These are phyloP conservation scores for Orchestia grillus DNA, from an alignment of 1,140 invertebrate genomes.

Conservation along the genomic window DNA sequence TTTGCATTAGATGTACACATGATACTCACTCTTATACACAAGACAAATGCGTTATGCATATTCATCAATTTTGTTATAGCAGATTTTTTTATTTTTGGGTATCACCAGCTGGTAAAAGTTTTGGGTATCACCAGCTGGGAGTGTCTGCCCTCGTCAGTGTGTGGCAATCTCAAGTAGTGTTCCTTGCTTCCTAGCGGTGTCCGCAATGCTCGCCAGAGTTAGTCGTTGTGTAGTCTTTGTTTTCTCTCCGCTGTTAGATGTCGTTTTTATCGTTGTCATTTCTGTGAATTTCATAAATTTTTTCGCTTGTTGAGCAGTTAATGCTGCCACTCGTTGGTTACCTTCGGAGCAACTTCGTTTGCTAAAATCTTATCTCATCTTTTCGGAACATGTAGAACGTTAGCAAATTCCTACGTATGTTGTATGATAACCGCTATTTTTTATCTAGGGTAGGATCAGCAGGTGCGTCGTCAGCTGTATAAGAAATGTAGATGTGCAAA, in stretches of 20 bases:
- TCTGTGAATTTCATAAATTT: background rate
- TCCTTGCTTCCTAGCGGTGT: background rate
- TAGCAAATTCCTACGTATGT: background rate
- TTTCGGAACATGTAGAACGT: background rate
- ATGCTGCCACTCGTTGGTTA: background rate
- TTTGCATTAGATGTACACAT: too few species aligned
- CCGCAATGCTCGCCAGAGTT: background rate
- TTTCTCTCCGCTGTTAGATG: background rate
- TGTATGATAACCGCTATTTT: background rate
- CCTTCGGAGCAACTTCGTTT: background rate
- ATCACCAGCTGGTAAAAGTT: too few species aligned
- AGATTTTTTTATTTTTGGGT: too few species aligned
- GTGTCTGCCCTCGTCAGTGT: background rate
- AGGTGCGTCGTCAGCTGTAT: background rate
- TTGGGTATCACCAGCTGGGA: too few species aligned
- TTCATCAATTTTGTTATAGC: too few species aligned
- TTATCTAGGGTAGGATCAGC: background rate
- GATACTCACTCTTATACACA: too few species aligned
- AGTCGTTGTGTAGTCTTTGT: background rate
- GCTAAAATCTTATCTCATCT: background rate
- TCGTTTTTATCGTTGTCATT: background rate
- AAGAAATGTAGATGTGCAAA: background rate
- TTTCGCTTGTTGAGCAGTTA: background rate
- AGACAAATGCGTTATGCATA: too few species aligned
- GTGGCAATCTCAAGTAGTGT: background rate